phyloP scores from a whole-genome alignment of 2,113 vertebrate species.

The Orthonyx spaldingii region DNA sequence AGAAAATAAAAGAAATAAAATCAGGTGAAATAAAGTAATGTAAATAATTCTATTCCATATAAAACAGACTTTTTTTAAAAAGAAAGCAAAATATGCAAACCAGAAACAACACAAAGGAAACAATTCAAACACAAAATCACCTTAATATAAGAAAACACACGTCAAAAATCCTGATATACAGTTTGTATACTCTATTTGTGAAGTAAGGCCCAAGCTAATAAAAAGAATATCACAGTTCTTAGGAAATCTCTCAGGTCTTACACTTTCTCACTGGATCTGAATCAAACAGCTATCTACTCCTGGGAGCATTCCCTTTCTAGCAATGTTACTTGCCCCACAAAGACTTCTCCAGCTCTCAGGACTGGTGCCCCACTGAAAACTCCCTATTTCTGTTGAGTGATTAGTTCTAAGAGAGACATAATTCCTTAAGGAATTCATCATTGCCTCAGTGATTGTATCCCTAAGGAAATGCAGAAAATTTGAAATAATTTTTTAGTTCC shows the following conservation, averaged over 20 bases:
- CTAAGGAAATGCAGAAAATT: background rate
- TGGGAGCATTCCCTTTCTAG: background rate
- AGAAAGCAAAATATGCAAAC: background rate
- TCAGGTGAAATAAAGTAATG: background rate
- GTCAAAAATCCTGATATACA: background rate
- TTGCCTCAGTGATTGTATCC: background rate
- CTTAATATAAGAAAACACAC: background rate
- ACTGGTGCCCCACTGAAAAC: background rate
- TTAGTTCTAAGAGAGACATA: background rate
- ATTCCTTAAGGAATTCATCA: background rate
- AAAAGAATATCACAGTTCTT: background rate
- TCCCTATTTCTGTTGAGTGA: background rate
- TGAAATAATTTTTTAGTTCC: background rate
- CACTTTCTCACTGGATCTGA: background rate
- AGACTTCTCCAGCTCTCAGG: background rate
- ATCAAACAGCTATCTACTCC: background rate
- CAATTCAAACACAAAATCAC: background rate
- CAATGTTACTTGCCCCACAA: background rate
- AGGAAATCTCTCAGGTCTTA: background rate
- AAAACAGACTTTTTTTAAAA: background rate
- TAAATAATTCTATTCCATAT: background rate
- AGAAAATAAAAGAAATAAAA: background rate
- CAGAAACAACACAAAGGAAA: background rate
- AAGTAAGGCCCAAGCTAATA: background rate
- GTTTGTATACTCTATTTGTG: background rate